Evolutionary conservation across 2,797 vertebrate genomes (phyloP).

Genomic region (Sebastes cheni): DNA sequence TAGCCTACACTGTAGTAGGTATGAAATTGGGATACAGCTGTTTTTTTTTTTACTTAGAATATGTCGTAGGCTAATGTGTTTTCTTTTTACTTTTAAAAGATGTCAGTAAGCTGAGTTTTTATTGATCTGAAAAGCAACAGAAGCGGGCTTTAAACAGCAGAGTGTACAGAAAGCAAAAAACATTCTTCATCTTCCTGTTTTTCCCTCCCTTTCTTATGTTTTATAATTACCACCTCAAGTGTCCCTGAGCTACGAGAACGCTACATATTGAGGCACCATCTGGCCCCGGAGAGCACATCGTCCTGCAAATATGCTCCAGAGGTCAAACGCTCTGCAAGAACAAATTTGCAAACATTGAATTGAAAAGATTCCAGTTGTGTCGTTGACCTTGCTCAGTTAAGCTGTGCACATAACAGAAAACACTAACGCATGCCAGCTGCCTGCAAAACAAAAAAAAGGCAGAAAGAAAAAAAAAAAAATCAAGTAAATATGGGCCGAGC

Average conservation of each 20-base stretch:
- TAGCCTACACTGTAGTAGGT: neutral
- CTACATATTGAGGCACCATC: conserved; percentile 56
- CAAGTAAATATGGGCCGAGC: neutral
- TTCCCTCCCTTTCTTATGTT: neutral
- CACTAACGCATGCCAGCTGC: neutral
- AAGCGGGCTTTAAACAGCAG: neutral
- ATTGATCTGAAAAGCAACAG: neutral
- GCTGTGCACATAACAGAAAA: conserved; percentile 21
- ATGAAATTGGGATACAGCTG: neutral
- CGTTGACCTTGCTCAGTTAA: conserved; percentile 49
- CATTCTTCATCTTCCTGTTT: neutral
- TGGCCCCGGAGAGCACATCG: conserved; percentile 48
- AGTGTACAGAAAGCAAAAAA: neutral
- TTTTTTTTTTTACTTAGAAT: neutral
- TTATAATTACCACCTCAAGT: neutral
- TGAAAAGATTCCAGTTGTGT: conserved; percentile 48
- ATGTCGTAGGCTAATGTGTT: neutral
- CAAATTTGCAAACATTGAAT: conserved; percentile 57
- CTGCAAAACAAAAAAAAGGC: neutral
- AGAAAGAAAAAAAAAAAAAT: neutral
- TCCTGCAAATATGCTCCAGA: conserved; percentile 48
- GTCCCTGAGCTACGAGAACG: conserved; percentile 34
- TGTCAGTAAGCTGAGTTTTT: neutral
- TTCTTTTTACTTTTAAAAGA: neutral
- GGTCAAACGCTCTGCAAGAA: conserved; percentile 55